Base-by-base conservation (phyloP, 1,140 invertebrate species). In the Pseudomyrmex flavicornis region DNA sequence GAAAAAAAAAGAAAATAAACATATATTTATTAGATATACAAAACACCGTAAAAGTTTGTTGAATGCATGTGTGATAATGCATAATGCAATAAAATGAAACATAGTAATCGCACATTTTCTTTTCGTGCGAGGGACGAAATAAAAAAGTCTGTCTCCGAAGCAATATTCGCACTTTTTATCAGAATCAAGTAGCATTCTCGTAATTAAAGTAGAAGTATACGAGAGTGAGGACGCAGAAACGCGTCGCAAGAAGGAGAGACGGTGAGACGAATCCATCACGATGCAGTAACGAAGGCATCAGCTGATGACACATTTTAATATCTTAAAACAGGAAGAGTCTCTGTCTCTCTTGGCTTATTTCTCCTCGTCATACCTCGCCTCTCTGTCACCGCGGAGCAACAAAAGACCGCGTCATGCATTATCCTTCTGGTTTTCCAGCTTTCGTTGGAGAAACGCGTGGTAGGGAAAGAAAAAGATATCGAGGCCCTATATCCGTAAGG, bases 241-340 rank as follows among this genome's bases (percentile, higher is more conserved):
- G 15, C 59, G 86, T 73, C 46, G 50, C 44, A 61, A 82, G 85
- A 82, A 73, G 20, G 17, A 82, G 82, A 75, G 82, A 75, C 17
- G 15, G 44, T 61, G 46, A 65, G 61, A 52, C 59, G 84, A 62
- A 92, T 92, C 90, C 92, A 93, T 91, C 91, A 91, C 86, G 84
- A 85, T 84, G 82, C 85, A 62, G 85, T 92, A 93, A 92, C 90
- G 89, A 92, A 92, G 91, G 85, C 91, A 93, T 93, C 91, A 92
- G 89, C 91, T 92, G 92, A 93, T 93, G 93, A 92, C 92, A 92
- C 89, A 93, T 93, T 93, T 93, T 93, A 93, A 93, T 93, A 93
- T 93, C 92, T 93, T 93, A 93, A 93, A 93, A 93, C 90, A 89
- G 74, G 79, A 76, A 85, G 84, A 75, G 56, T 63, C 73, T 65